Conservation (phyloP, 2,797 vertebrate species). For the Sebastes nivosus region DNA sequence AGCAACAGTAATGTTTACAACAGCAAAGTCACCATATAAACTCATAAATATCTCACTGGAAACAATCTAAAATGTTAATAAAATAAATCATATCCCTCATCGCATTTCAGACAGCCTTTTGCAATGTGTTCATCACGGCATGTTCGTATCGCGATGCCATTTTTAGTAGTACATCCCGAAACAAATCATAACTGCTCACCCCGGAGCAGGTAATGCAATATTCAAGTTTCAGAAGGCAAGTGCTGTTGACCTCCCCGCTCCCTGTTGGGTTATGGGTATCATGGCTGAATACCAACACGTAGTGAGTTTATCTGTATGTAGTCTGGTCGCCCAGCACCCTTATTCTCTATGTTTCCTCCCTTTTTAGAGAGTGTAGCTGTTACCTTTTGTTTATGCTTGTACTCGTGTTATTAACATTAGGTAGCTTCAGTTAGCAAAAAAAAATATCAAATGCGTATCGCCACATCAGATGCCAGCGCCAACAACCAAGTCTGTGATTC, state of each 20-base stretch:
- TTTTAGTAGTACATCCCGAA: neutral
- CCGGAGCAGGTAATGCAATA: neutral
- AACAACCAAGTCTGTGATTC: constrained; percentile 5
- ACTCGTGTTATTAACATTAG: constrained; percentile 12
- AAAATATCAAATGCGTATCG: neutral
- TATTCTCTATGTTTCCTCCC: neutral
- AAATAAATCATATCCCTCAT: neutral
- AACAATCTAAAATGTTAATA: too few relatives aligned
- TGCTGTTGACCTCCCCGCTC: constrained; percentile 7
- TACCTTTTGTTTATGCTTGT: neutral
- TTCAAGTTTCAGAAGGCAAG: constrained; percentile 12
- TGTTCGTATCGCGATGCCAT: neutral
- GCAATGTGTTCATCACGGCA: neutral
- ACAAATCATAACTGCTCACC: neutral
- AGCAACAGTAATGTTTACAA: too few relatives aligned
- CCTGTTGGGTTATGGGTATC: neutral
- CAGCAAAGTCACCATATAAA: too few relatives aligned
- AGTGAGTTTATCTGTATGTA: neutral
- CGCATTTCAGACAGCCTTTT: neutral
- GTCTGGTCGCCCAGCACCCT: neutral
- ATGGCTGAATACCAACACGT: constrained; percentile 19
- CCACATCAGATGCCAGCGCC: constrained; percentile 5
- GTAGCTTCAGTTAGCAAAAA: constrained; percentile 8
- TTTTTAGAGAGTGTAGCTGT: neutral
- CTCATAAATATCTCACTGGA: too few relatives aligned